These are phyloP conservation scores for Heliothis virescens DNA, from an alignment of 1,140 invertebrate genomes.

Conservation along the genomic window DNA sequence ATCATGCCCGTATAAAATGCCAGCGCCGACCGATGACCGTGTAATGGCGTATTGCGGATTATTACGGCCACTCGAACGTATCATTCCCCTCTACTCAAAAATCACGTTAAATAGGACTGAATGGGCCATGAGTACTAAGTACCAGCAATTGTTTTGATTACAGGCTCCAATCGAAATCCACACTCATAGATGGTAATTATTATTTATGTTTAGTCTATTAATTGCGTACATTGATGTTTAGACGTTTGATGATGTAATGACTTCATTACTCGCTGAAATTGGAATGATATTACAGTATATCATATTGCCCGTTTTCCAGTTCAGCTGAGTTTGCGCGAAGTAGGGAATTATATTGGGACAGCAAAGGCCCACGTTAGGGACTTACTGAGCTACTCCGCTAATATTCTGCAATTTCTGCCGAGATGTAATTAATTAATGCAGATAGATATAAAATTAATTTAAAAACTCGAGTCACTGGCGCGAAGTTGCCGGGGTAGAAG, in stretches of 20 bases:
- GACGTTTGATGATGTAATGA: constrained; percentile 22
- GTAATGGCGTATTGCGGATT: constrained; percentile 51
- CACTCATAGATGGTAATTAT: constrained; percentile 16
- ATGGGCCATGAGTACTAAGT: constrained; percentile 7
- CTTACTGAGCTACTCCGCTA: constrained; percentile 8
- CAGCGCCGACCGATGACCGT: constrained; percentile 54
- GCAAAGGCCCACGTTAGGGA: neutral
- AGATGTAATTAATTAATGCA: constrained; percentile 47
- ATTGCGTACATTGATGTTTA: constrained; percentile 21
- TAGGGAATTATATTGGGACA: constrained; percentile 17
- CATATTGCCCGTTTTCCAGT: neutral
- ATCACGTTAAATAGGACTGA: constrained; percentile 32
- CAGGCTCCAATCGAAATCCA: constrained; percentile 1
- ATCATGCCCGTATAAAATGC: constrained; percentile 69
- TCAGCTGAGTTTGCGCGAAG: neutral
- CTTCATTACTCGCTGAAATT: constrained; percentile 16
- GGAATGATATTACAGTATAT: neutral
- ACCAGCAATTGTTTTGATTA: constrained; percentile 15
- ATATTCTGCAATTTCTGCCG: constrained; percentile 31
- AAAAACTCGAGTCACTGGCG: constrained; percentile 48
- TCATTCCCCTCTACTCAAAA: constrained; percentile 42
- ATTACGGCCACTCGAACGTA: constrained; percentile 44
- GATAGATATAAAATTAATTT: constrained; percentile 51
- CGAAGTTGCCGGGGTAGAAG: constrained; percentile 48
- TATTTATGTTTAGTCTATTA: constrained; percentile 32